Evolutionary conservation across 2,797 vertebrate genomes (phyloP), one percentile per base, ranked within the genome.

Genomic region (Syndactyla subalaris): DNA sequence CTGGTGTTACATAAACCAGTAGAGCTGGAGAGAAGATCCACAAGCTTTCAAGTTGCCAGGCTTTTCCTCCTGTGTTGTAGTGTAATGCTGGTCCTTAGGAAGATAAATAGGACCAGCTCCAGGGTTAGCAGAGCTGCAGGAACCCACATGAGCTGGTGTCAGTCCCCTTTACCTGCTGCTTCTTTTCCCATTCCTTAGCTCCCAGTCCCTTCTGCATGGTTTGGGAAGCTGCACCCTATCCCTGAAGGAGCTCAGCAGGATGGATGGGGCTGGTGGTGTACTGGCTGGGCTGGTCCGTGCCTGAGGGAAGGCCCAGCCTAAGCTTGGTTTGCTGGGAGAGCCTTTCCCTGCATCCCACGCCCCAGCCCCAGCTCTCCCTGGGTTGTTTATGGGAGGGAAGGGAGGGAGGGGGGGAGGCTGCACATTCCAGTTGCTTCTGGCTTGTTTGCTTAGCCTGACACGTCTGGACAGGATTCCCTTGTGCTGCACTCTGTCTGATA

Each of bases 181-280:
- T 32, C 52, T 23, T 59, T 68, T 8, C 17, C 30, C 46, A 51
- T 81, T 70, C 24, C 41, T 84, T 18, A n/a, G 34, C 70, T 61
- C 71, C 0, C 0, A n/a, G 59, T 54, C 18, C 51, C 51, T 54
- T 19, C 38, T 26, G 45, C 46, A 14, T 8, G 5, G 14, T 45
- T 41, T 68, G 85, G 52, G 79, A 63, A 70, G 78, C 78, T 73
- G 81, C 48, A 4, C 23, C 49, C 48, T 14, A 5, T 13, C 63
- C 29, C 0, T 26, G 46, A 5, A 16, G 29, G 54, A 49, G 24
- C 41, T 45, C 10, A 4, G 36, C 32, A 73, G 82, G 71, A 29
- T 23, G 74, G 51, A 19, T 11, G 3, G 45, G 66, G 32, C 45
- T 77, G 73, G 27, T n/a, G 57, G 24, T 46, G 26, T 9, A 30